phyloP scores from a whole-genome alignment of 2,888 invertebrate species.

The Hemicrepidius hirtus region DNA sequence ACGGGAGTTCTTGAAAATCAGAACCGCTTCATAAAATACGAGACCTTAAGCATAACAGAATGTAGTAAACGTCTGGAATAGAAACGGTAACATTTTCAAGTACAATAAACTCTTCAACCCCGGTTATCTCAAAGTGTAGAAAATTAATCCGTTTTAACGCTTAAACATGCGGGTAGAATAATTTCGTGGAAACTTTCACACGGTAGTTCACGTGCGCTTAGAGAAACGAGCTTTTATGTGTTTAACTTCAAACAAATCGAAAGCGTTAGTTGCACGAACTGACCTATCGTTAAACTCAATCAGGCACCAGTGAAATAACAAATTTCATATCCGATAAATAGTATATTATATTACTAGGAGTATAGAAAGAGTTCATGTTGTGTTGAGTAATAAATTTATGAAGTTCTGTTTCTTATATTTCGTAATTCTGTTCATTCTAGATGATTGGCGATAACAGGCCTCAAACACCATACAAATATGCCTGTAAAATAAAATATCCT shows the following conservation, averaged over 20 bases:
- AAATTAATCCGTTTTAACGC: constrained; percentile 27
- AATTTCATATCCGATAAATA: background rate
- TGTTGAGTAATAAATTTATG: no score
- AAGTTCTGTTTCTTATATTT: no score
- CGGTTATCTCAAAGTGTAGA: constrained; percentile 15
- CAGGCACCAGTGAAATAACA: background rate
- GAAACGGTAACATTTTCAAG: constrained; percentile 27
- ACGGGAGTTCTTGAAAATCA: no score
- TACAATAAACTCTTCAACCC: constrained; percentile 31
- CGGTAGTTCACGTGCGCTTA: constrained; percentile 24
- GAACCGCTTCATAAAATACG: no score
- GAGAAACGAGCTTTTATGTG: constrained; percentile 7
- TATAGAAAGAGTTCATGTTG: no score
- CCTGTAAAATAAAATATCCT: background rate
- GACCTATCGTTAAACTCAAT: constrained; percentile 24
- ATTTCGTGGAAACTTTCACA: constrained; percentile 22
- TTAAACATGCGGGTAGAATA: constrained; percentile 13
- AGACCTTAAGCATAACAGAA: no score
- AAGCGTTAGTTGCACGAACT: constrained; percentile 27
- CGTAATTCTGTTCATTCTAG: constrained; percentile 4
- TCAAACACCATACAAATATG: background rate
- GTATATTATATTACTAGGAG: no score
- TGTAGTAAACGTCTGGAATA: no score
- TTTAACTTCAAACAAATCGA: constrained; percentile 10
- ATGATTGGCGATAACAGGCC: background rate